Evolutionary conservation across 30 jellyfish, hydroid and myxozoan genomes (phyloP).

Genomic region (Mastigias papua): DNA sequence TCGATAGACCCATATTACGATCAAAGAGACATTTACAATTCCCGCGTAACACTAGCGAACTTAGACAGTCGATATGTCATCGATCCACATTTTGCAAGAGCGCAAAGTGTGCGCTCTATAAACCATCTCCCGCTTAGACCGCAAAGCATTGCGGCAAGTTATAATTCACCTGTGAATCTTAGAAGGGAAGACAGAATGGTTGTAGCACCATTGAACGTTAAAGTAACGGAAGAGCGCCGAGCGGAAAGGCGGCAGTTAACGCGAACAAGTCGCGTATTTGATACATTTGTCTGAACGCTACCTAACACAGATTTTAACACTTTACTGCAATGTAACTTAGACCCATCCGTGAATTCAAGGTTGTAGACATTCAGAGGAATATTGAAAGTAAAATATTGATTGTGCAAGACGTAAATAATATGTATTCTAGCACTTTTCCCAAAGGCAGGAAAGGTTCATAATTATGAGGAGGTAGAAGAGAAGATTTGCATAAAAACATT

Average conservation of each 20-base stretch:
- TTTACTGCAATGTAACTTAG: no score
- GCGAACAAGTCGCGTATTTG: conserved; percentile 32
- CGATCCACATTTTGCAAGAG: conserved; percentile 14
- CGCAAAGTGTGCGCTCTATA: conserved; percentile 22
- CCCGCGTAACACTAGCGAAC: conserved; percentile 41
- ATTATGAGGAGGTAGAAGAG: no score
- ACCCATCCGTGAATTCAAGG: no score
- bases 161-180: conserved; percentile 43
- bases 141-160: conserved; percentile 38
- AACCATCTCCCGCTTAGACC: conserved; percentile 4
- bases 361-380: no score
- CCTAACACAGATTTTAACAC: no score
- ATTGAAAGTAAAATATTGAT: no score
- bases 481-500: no score
- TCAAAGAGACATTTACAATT: conserved; percentile 27
- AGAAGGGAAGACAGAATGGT: conserved; percentile 56
- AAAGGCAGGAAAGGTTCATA: no score
- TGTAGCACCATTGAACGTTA: conserved; percentile 71
- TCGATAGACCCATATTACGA: conserved; percentile 40
- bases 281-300: conserved; percentile 45
- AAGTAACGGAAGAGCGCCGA: conserved; percentile 72
- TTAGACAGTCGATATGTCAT: conserved; percentile 8
- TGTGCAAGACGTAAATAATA: no score
- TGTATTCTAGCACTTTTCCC: no score
- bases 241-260: conserved; percentile 72